Evolutionary conservation across 2,113 vertebrate genomes (phyloP), one percentile per base, ranked within the genome.

Genomic region (Oncorhynchus masou): DNA sequence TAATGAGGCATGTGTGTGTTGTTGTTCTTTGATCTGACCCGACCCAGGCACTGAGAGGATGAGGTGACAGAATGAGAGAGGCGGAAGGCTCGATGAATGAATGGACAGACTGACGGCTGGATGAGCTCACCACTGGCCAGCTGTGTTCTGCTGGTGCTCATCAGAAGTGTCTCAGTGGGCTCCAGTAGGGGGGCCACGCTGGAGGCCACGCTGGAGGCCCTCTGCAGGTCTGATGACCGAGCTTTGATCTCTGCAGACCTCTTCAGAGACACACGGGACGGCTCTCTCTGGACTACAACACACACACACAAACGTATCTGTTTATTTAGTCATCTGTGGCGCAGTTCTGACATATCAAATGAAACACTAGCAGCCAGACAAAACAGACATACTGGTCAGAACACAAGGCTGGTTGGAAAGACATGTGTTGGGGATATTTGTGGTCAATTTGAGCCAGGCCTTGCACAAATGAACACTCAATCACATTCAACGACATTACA

Each of bases 281-380:
- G 67, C 83, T 87, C 90, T 77, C 91, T 89, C 71, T 92, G 89
- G 81, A 93, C 93, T 93, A 80, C 11, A 54, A 75, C 31, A 78
- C 72, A 75, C 64, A 68, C 22, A 78, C 64, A 75, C 4, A 68
- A 66, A 81, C 51, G 7, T 39, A 39, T 9, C 39, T 39, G 39
- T 45, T 45, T 45, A 45, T 11, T 45, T 45, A 45, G 9, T 45
- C 39, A 79, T 71, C 54, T 8, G 71, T 34, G 19, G 25, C 27
- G 22, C 66, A 11, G 70, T n/a, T 74, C 65, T 48, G 15, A 62
- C 76, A 67, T 68, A 60, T 54, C 59, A 34, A 25, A 34, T 25
- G 25, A 48, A 59, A 65, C 25, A 67, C 62, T 22, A 70, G 22
- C 3, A 13, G 3, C 15, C 51, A 45, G n/a, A 62, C 59, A 62